Evolutionary conservation across 1,140 invertebrate genomes (phyloP), one percentile per base, ranked within the genome.

Genomic region (Coboldia fuscipes): DNA sequence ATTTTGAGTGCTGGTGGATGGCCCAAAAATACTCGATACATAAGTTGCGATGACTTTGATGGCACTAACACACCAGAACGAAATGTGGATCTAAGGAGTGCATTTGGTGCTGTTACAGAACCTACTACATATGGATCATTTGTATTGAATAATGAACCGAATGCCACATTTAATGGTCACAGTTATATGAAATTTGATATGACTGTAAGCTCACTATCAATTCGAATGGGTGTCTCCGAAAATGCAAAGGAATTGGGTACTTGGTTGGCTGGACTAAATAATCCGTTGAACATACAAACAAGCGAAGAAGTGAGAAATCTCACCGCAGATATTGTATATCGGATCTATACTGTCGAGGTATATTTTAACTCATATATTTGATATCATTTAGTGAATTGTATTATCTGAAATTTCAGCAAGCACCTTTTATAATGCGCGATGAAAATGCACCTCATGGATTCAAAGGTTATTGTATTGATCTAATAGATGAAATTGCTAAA

Each of bases 391-490:
- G n/a, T n/a, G n/a, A n/a, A n/a, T n/a, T n/a, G n/a, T n/a, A n/a
- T n/a, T n/a, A n/a, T n/a, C n/a, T n/a, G n/a, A n/a, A n/a, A n/a
- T 32, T 54, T 19, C 47, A 84, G 76, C 78, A 86, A 69, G 65
- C 78, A 17, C 88, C 88, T 0, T 93, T 92, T 45, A 72, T 92
- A n/a, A 78, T 79, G 52, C 66, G 55, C 43, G 71, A 77, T 38
- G 59, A 70, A 26, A 60, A 63, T 0, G 56, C 65, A 0, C 71
- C 66, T 0, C 66, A 70, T 37, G 63, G 71, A 13, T 92, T 73
- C 50, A 71, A 70, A 43, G 92, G 92, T 8, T 97, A 93, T 50
- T 94, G 89, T 52, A 83, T 94, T 31, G 89, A 96, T 50, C 57
- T 97, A 1, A 70, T 97, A 2, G 65, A 89, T 36, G 72, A 80